Evolutionary conservation across 2,888 invertebrate species (phyloP), one percentile per base, ranked within the genome.

Genomic region (Erpobdella octoculata): DNA sequence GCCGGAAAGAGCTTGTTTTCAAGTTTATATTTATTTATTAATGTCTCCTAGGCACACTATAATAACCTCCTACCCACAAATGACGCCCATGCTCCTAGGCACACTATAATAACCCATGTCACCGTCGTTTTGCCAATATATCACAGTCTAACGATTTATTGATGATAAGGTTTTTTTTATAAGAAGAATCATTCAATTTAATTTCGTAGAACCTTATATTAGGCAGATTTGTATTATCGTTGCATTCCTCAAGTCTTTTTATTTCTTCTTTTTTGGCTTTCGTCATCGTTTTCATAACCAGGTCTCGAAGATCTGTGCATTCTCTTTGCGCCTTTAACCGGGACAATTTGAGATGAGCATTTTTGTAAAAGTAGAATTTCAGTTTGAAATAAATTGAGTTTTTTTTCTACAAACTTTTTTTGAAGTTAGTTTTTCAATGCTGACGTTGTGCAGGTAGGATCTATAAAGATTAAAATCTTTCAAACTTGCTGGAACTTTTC

Each of bases 401-500:
- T n/a, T 59, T 15, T 59, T 9, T 21, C 9, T 12, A 9, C 59
- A 25, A 6, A 71, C 71, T 66, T 71, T 38, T 15, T 48, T 25
- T 4, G 66, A 53, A n/a, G 37, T 65, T 25, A 71, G 25, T 33
- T 66, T 62, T 3, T 66, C 35, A 21, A 66, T n/a, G 53, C 66
- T 71, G 38, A 71, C 33, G 35, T 61, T 33, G 70, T 72, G 70
- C 70, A 72, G 70, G 37, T 72, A 70, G 33, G 31, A 15, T 35
- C 72, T 28, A 53, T 64, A 72, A 5, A 48, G 35, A 31, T 72
- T 72, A 70, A 33, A 72, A 25, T 59, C 61, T 5, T 35, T n/a
- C 21, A 64, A 62, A 38, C n/a, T 28, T 31, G 58, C 38, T 15
- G 71, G 36, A 9, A 62, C 62, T 18, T 62, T 59, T 1, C 72